Conservation (phyloP, 1,140 invertebrate genomes). For the Brachionus sp. region DNA sequence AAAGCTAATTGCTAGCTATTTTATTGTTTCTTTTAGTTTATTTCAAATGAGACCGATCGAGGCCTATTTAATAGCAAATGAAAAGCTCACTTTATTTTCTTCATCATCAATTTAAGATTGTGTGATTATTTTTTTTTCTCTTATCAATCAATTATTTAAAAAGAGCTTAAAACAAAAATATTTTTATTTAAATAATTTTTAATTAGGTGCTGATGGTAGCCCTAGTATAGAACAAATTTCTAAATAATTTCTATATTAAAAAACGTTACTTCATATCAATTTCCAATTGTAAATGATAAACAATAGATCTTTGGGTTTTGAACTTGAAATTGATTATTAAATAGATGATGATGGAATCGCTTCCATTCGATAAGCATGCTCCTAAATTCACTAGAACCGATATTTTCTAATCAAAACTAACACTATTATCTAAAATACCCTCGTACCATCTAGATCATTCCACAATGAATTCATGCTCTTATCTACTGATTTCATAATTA, state of each 20-base stretch:
- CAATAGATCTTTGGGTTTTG: background rate
- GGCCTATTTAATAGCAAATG: background rate
- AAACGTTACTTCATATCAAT: background rate
- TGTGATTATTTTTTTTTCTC: background rate
- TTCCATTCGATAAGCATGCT: background rate
- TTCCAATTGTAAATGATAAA: background rate
- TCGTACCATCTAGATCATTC: background rate
- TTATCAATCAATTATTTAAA: background rate
- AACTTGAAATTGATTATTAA: background rate
- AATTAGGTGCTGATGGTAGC: background rate
- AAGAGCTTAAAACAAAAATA: background rate
- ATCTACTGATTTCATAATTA: background rate
- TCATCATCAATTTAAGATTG: background rate
- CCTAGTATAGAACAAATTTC: background rate
- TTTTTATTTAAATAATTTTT: background rate
- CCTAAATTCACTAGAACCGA: no score
- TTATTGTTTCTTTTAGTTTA: background rate
- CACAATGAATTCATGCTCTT: background rate
- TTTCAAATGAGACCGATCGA: background rate
- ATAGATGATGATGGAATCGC: background rate
- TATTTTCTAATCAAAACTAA: no score
- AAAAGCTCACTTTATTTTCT: background rate
- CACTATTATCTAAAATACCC: background rate
- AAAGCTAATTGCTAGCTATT: no score
- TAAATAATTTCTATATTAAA: background rate